Base-by-base conservation (phyloP, 1,140 invertebrate species). In the Apis dorsata region DNA sequence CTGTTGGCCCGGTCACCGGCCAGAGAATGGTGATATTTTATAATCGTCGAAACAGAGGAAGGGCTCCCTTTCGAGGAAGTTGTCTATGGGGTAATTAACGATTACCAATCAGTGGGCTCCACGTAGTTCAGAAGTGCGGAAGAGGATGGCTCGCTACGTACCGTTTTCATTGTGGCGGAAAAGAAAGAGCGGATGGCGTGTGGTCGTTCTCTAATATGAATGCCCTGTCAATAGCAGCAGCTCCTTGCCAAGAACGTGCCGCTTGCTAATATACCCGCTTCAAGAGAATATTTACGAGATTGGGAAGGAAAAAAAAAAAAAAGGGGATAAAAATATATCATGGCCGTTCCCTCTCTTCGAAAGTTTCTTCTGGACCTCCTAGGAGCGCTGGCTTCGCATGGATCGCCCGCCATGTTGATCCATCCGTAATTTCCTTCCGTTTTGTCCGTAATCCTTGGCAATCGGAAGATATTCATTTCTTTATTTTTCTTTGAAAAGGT, bases 181-280 rank as follows among this genome's bases (percentile, higher is more conserved):
- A 86, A 88, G 87, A 89, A 85, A 89, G 80, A 89, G 79, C 66
- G 87, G 77, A 79, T 76, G 79, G 63, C 74, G 83, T 76, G 85
- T 76, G 88, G 86, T 89, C 81, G 88, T 89, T 89, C 81, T 81
- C 84, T 90, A 88, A 92, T 91, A 93, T 92, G 90, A 93, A 93
- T 93, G 92, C 91, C 89, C 92, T 93, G 92, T 93, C 92, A 92
- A 89, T 91, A 91, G 81, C 92, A 93, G 91, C 92, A 88, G 92
- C 89, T 93, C 88, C 92, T 93, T 92, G 92, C 92, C 92, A 92
- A 93, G 92, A 91, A 92, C 90, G 87, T 90, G 88, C 87, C 77
- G 91, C 85, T 88, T 91, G 90, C 88, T 92, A 92, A 92, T 92
- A 91, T 88, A 88, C 85, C 85, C 74, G 86, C 77, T 91, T 90